Base-by-base conservation (phyloP, 2,888 invertebrate genomes). In the Pecten maximus region DNA sequence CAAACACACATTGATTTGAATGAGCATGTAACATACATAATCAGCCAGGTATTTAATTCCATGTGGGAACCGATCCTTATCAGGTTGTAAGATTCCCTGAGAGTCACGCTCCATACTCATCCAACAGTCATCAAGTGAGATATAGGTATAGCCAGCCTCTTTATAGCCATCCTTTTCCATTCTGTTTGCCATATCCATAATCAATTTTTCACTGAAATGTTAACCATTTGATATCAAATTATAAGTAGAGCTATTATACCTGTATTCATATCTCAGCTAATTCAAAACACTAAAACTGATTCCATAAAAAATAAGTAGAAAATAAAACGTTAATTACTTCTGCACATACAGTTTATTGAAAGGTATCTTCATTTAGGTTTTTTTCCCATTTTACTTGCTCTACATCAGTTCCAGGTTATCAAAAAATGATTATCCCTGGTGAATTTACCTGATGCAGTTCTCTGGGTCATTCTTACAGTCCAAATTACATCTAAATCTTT, bases 41-140 rank as follows among this genome's bases (percentile, higher is more conserved):
- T 99, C 98, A 86, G 99, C 97, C 88, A 99, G 97, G 92, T 98
- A 98, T 97, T 98, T 98, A 97, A 99, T 99, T 93, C 99, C 99
- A 96, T 98, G 98, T 0, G 99, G 99, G 97, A 99, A 99, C 94
- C 99, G 97, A 93, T 98, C 97, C 44, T 98, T 97, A 96, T 99
- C 99, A 0, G 99, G 98, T 88, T 98, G 98, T 40, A 99, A 97
- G 91, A 98, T 97, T 23, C 99, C 98, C 15, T 95, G 91, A 92
- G 93, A 89, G 94, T 98, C 98, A 87, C 99, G 97, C 94, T 98
- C 98, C 95, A 98, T 98, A 95, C 98, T 98, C 91, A 99, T 97
- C 99, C 99, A 99, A 97, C 99, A 99, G 97, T 99, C 96, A 92
- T 96, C 96, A 88, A 96, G 95, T 60, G 95, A 95, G 10, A 97